phyloP scores from a whole-genome alignment of 2,797 vertebrate genomes.

The Yasuhikotakia modesta region DNA sequence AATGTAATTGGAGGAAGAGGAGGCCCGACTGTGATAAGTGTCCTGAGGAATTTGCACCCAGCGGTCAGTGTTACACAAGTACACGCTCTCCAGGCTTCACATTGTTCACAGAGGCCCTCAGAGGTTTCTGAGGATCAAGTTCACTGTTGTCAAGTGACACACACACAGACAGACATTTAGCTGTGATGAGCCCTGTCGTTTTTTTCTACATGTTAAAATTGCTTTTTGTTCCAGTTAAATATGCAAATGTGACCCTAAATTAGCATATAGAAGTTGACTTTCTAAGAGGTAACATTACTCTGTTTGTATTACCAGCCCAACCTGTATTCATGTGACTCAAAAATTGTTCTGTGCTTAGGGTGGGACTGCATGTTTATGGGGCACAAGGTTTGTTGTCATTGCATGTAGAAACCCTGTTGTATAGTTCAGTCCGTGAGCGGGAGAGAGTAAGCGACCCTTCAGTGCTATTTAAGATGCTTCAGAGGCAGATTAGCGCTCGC shows the following conservation, averaged over 20 bases:
- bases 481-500: too few species aligned
- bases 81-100: conserved; percentile 27
- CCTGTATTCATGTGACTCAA: background rate
- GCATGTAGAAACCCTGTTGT: background rate
- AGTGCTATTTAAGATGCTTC: too few species aligned
- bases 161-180: background rate
- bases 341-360: background rate
- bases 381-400: background rate
- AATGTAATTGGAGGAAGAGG: conserved; percentile 24
- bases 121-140: conserved; percentile 44
- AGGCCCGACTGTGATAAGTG: background rate
- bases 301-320: background rate
- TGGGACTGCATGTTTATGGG: too few species aligned
- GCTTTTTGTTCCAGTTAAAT: background rate
- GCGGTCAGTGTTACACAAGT: conserved; percentile 42
- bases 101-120: conserved; percentile 33
- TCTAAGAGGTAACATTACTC: background rate
- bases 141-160: conserved; percentile 37
- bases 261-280: background rate
- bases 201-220: too few species aligned
- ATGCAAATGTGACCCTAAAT: background rate
- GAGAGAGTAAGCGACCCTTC: too few species aligned
- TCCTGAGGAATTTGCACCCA: conserved; percentile 37
- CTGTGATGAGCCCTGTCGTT: too few species aligned
- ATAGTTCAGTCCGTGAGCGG: too few species aligned